Evolutionary conservation across 2,113 vertebrate species (phyloP).

Genomic region (Phalacrocorax pelagicus): DNA sequence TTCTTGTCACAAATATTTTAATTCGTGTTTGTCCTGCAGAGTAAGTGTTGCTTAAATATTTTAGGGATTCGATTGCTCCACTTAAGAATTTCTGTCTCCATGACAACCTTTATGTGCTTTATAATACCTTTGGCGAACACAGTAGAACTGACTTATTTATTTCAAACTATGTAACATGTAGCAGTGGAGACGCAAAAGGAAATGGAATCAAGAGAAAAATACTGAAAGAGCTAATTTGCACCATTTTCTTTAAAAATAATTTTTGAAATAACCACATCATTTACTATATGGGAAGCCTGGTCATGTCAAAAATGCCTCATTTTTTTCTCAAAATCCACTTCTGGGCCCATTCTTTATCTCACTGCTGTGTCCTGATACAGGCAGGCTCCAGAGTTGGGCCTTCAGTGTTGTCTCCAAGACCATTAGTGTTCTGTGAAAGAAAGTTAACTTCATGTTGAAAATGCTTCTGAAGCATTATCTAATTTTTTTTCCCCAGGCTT

Average conservation of each 20-base stretch:
- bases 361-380: neutral
- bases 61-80: constrained; percentile 3
- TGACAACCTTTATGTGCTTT: constrained; percentile 58
- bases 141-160: neutral
- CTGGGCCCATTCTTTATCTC: neutral
- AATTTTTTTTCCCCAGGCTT: neutral
- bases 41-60: constrained; percentile 59
- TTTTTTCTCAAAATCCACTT: neutral
- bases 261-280: neutral
- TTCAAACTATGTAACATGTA: neutral
- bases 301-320: neutral
- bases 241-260: neutral
- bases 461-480: neutral
- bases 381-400: neutral
- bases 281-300: neutral
- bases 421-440: neutral
- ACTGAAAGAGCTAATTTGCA: neutral
- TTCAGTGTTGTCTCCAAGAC: neutral
- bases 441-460: neutral
- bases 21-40: constrained; percentile 22
- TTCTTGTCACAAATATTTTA: neutral
- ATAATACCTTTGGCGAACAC: constrained; percentile 6
- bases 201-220: neutral
- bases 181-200: neutral
- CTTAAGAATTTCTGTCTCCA: constrained; percentile 56